Conservation (phyloP, 2,113 vertebrate genomes). For the Otolemur garnettii region DNA sequence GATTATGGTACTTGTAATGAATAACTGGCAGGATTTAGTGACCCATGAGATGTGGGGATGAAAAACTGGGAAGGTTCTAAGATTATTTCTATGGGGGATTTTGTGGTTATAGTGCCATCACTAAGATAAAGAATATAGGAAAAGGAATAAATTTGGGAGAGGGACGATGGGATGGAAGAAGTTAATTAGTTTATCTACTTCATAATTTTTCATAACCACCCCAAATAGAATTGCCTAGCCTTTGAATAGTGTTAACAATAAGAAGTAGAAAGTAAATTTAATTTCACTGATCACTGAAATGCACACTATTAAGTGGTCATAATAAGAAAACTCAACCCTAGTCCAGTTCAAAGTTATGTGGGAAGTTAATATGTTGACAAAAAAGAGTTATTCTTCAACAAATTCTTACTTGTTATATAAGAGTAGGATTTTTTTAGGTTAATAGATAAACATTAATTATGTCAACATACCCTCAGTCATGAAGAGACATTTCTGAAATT, state of each 20-base stretch:
- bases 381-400: constrained; percentile 48
- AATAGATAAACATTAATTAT: constrained; percentile 14
- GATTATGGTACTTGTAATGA: not conserved
- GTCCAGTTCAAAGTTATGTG: not conserved
- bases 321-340: constrained; percentile 19
- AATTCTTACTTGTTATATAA: constrained; percentile 13
- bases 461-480: not conserved
- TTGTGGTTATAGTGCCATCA: not conserved
- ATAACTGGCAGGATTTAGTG: not conserved
- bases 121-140: not conserved
- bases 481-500: constrained; percentile 56
- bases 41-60: not conserved
- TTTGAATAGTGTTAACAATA: not conserved
- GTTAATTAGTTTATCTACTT: not conserved
- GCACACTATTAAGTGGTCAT: not conserved
- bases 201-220: not conserved
- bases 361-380: constrained; percentile 5
- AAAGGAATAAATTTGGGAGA: not conserved
- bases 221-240: not conserved
- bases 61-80: not conserved
- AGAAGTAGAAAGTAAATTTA: constrained; percentile 45
- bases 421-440: constrained; percentile 43
- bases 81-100: not conserved
- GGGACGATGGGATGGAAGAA: not conserved
- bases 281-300: constrained; percentile 14